Percentiles rank a stretch among this genome's conserved stretches.
These are phyloP conservation scores for Trichoplusia ni DNA, from an alignment of 1,140 invertebrate species.

Conservation along the genomic window DNA sequence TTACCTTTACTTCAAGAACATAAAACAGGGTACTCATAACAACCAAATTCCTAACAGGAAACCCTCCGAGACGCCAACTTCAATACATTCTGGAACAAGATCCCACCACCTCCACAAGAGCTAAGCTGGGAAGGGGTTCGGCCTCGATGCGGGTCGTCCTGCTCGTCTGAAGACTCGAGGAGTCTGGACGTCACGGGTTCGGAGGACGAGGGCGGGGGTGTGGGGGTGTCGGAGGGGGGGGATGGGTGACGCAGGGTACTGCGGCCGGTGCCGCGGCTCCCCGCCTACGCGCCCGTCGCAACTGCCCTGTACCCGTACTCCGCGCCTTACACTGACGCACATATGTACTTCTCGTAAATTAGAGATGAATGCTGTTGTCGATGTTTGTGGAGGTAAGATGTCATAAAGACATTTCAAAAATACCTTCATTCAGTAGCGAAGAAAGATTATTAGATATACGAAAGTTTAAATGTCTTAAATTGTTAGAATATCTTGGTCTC, in stretches of 20 bases:
- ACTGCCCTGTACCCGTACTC: constrained; percentile 57
- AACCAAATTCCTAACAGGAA: constrained; percentile 48
- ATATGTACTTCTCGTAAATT: constrained; percentile 63
- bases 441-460: no score
- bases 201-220: constrained; percentile 68
- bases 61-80: constrained; percentile 67
- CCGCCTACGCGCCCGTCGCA: constrained; percentile 50
- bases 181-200: constrained; percentile 79
- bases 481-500: no score
- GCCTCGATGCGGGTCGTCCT: constrained; percentile 60
- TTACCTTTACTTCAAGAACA: no score
- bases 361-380: background rate
- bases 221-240: constrained; percentile 62
- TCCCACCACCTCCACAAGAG: constrained; percentile 58
- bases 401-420: no score
- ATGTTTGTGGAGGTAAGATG: no score
- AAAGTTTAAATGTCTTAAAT: no score
- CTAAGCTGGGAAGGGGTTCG: constrained; percentile 59
- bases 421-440: no score
- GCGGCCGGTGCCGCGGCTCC: constrained; percentile 80
- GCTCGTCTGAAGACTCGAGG: constrained; percentile 75
- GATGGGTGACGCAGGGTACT: constrained; percentile 78
- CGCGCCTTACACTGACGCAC: constrained; percentile 52
- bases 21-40: background rate
- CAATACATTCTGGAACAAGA: constrained; percentile 78